These are phyloP conservation scores for Pipistrellus kuhlii DNA, from an alignment of 2,797 vertebrate species.

Conservation along the genomic window DNA sequence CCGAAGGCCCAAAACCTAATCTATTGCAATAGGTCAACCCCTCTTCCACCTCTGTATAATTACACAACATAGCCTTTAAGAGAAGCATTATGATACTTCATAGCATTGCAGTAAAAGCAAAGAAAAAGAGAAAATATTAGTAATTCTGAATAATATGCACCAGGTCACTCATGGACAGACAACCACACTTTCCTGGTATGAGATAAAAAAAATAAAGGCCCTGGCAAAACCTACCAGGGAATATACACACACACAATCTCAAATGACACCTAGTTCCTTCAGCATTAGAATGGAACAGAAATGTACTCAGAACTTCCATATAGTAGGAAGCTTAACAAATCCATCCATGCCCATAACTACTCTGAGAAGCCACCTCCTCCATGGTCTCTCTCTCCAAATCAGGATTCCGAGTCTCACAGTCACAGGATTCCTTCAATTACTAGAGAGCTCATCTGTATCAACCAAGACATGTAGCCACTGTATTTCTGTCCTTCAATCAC, in stretches of 20 bases:
- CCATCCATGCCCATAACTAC: neutral
- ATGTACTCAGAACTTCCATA: neutral
- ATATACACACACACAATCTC: neutral
- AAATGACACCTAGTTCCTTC: neutral
- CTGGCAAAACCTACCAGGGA: neutral
- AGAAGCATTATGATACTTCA: neutral
- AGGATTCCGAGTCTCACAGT: neutral
- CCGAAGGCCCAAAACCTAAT: constrained; percentile 7
- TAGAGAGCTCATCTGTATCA: neutral
- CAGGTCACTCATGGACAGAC: neutral
- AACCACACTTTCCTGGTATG: neutral
- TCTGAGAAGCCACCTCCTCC: neutral
- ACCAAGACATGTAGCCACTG: neutral
- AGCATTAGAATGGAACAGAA: neutral
- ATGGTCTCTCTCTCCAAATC: neutral
- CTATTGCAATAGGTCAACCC: neutral
- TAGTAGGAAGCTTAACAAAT: neutral
- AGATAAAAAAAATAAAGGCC: constrained; percentile 8
- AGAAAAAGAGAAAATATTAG: constrained; percentile 18
- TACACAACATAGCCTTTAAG: neutral
- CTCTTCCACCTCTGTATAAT: neutral
- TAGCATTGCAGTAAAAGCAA: neutral
- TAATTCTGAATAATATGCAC: neutral
- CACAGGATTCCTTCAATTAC: neutral
- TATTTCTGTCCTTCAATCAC: neutral